Evolutionary conservation across 2,888 invertebrate species (phyloP).

Genomic region (Chrysolina americana): DNA sequence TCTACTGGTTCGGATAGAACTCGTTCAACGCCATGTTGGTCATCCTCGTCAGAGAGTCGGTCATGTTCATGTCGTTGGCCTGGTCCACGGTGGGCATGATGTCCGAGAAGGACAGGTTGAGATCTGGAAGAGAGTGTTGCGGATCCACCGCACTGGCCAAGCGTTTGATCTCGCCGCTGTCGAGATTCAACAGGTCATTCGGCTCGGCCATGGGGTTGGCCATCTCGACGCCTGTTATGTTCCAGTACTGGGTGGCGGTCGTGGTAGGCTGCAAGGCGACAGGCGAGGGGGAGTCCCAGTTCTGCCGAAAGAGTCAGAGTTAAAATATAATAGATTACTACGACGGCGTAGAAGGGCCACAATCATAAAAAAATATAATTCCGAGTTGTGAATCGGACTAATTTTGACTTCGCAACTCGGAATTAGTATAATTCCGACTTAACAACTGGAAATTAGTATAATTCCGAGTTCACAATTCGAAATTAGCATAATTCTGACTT

Average conservation of each 20-base stretch:
- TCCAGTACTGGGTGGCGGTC: conserved; percentile 29
- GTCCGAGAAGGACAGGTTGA: conserved; percentile 9
- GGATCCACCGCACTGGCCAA: conserved; percentile 55
- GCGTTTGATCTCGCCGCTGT: conserved; percentile 68
- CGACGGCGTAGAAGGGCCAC: too few species aligned
- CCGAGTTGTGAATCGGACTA: too few species aligned
- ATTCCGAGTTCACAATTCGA: too few species aligned
- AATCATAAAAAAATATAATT: too few species aligned
- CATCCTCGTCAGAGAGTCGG: conserved; percentile 73
- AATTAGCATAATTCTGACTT: too few species aligned
- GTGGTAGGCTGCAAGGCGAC: conserved; percentile 27
- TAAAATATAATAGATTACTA: neutral
- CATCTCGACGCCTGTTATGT: conserved; percentile 31
- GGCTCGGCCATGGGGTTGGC: conserved; percentile 28
- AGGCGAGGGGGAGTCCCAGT: conserved; percentile 32
- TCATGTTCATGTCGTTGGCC: conserved; percentile 62
- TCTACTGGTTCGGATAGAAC: conserved; percentile 7
- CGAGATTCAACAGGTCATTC: conserved; percentile 67
- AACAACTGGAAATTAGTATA: too few species aligned
- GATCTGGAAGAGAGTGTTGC: conserved; percentile 35
- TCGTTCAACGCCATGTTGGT: conserved; percentile 25
- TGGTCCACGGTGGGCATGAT: conserved; percentile 6
- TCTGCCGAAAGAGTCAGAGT: conserved; percentile 12
- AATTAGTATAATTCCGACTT: too few species aligned
- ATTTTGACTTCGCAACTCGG: too few species aligned